Base-by-base conservation (phyloP, 1,140 invertebrate species). In the Nomia melanderi region DNA sequence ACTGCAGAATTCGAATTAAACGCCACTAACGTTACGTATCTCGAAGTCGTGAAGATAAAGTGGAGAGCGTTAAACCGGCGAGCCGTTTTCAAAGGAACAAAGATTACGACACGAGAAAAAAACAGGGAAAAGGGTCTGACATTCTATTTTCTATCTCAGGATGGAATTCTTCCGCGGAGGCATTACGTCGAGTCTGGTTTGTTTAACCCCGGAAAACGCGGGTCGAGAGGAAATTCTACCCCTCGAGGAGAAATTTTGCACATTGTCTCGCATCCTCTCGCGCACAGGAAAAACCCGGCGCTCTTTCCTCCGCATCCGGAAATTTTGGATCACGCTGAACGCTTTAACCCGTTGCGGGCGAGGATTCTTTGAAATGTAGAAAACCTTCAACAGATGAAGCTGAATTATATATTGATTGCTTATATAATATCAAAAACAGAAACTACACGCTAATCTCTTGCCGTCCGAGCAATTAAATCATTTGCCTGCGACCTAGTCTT, bases 81-180 rank as follows among this genome's bases (percentile, higher is more conserved):
- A n/a, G n/a, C 47, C 0, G 12, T 27, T 56, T 50, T 20, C 14
- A 17, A 56, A 39, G 23, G 11, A 56, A 27, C 31, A 31, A 25
- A 6, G 23, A 36, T 25, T 2, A 12, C 31, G 23, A 17, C 31
- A 36, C 25, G 6, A 2, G 36, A 56, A 27, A n/a, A 56, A 36
- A 56, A 25, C 25, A 17, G 17, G 25, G 9, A 14, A 17, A 25
- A n/a, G 27, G 56, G 66, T 59, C 39, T 11, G 36, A 70, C 56
- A 57, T 70, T 57, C 54, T 70, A 31, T 70, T 56, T 69, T 36
- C 66, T 57, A 73, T 64, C 44, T 72, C 57, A 72, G 41, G 47
- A 72, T 72, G 57, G 57, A 62, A 62, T 72, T 50, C 57, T 62
- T 36, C 23, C 41, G 27, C 17, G 41, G 54, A 57, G 17, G 27